A percentile compares a stretch with the other conserved stretches of the same genome.
These are phyloP conservation scores for Leptinotarsa juncta DNA, from an alignment of 2,888 invertebrate genomes.

Conservation along the genomic window DNA sequence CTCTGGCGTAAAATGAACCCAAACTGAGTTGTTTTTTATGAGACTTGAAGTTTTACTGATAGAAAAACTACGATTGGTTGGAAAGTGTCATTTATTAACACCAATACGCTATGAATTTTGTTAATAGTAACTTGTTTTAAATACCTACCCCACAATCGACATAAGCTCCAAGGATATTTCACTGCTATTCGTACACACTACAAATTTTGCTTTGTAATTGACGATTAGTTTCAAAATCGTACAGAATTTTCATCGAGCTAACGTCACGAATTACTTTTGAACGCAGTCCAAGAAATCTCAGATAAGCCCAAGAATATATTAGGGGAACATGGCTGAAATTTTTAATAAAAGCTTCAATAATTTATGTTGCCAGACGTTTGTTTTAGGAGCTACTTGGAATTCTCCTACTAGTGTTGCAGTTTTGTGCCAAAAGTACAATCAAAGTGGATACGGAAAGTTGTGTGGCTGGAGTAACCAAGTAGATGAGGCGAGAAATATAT, in stretches of 20 bases:
- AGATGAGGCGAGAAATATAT: not conserved
- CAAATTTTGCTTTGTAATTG: not conserved
- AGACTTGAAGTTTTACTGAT: no score
- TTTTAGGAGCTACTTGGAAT: conserved; percentile 15
- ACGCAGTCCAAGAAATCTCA: conserved; percentile 22
- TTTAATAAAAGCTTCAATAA: conserved; percentile 16
- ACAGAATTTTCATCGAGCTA: not conserved
- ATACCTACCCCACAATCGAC: no score
- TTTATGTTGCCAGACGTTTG: conserved; percentile 13
- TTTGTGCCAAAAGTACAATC: not conserved
- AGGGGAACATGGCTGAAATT: conserved; percentile 13
- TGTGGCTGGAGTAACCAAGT: not conserved
- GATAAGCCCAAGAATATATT: conserved; percentile 18
- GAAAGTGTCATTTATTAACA: no score
- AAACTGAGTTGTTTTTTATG: no score
- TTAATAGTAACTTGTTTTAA: no score
- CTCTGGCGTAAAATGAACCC: no score
- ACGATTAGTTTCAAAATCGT: not conserved
- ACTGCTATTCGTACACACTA: no score
- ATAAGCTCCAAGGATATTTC: no score
- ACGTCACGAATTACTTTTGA: conserved; percentile 19
- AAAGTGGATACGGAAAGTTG: conserved; percentile 8
- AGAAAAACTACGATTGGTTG: no score
- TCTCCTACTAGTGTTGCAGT: not conserved
- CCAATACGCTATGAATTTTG: no score